Conservation (phyloP, 2,797 vertebrate genomes). For the Anguilla obscura region DNA sequence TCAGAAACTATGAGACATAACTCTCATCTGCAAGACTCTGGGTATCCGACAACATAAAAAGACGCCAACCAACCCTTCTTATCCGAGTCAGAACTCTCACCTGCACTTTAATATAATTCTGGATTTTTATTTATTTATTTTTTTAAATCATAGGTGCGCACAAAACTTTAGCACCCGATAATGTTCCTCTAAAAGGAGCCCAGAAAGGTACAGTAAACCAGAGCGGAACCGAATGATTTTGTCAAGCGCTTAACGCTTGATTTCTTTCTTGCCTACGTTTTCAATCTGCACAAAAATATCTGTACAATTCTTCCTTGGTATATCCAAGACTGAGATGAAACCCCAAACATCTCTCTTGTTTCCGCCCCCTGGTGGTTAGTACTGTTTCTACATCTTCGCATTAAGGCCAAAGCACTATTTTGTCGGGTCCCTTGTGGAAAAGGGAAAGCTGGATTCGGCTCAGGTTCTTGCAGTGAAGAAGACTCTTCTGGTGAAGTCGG, state of each 20-base stretch:
- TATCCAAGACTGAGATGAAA: neutral
- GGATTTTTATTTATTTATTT: conserved; percentile 59
- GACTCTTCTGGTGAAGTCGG: neutral
- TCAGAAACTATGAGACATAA: neutral
- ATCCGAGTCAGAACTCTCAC: conserved; percentile 53
- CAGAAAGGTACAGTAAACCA: conserved; percentile 77
- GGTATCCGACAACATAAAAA: conserved; percentile 70
- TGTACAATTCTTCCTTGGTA: neutral
- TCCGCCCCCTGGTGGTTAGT: neutral
- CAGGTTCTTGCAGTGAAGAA: neutral
- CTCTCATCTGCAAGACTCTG: conserved; percentile 72
- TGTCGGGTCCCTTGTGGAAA: neutral
- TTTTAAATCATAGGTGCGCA: conserved; percentile 62
- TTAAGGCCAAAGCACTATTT: neutral
- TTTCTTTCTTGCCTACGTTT: neutral
- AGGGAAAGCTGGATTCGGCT: neutral
- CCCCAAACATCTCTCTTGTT: neutral
- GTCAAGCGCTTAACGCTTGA: neutral
- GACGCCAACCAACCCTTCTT: conserved; percentile 62
- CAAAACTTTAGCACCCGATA: conserved; percentile 77
- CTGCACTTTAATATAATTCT: conserved; percentile 65
- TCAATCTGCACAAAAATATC: neutral
- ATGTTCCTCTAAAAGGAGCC: conserved; percentile 74
- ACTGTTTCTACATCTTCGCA: neutral
- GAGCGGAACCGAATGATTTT: neutral